Conservation (phyloP, 2,113 vertebrate species). For the Grallaria varia region DNA sequence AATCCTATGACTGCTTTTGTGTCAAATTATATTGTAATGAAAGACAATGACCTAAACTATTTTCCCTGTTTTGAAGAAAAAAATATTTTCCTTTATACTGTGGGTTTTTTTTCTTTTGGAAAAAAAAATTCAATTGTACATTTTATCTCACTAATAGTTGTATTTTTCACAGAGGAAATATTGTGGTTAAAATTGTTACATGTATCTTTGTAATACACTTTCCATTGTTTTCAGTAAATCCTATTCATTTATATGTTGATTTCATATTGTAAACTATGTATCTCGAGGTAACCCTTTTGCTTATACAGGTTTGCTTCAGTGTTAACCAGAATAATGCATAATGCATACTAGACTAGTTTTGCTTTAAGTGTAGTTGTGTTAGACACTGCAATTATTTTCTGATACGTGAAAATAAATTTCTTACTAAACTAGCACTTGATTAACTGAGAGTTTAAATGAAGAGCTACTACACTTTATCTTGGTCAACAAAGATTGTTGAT, state of each 20-base stretch:
- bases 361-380: conserved; percentile 84
- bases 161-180: conserved; percentile 98
- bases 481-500: conserved; percentile 52
- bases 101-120: conserved; percentile 43
- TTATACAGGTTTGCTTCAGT: conserved; percentile 79
- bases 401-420: conserved; percentile 85
- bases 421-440: conserved; percentile 80
- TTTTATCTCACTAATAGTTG: conserved; percentile 91
- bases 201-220: conserved; percentile 86
- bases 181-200: conserved; percentile 85
- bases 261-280: conserved; percentile 83
- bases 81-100: conserved; percentile 86
- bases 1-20: conserved; percentile 86
- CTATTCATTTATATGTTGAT: conserved; percentile 83
- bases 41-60: conserved; percentile 86
- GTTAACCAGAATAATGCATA: conserved; percentile 82
- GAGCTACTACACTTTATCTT: conserved; percentile 58
- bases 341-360: conserved; percentile 82
- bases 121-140: conserved; percentile 77
- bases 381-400: conserved; percentile 85
- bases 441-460: conserved; percentile 70
- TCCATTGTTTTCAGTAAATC: conserved; percentile 80
- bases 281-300: conserved; percentile 77
- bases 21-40: conserved; percentile 87
- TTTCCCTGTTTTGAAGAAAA: conserved; percentile 84